Evolutionary conservation across 1,140 invertebrate species (phyloP).

Genomic region (Plectrocnemia conspersa): DNA sequence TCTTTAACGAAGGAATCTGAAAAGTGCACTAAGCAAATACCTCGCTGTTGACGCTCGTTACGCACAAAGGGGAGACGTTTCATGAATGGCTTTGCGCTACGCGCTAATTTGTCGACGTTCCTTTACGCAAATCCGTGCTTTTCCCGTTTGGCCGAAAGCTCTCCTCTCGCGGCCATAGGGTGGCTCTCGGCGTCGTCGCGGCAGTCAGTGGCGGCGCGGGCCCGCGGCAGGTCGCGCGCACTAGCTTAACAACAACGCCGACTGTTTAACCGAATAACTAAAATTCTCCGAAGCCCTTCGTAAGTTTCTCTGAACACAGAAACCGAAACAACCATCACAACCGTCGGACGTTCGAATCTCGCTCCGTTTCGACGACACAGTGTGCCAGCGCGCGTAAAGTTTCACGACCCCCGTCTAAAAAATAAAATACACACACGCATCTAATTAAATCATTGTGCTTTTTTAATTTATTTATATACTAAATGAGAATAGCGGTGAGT

Average conservation of each 20-base stretch:
- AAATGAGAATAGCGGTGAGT: conserved; percentile 22
- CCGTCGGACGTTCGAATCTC: neutral
- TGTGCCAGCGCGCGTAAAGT: conserved; percentile 4
- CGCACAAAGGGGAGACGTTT: too few relatives aligned
- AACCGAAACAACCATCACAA: neutral
- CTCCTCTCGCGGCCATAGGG: neutral
- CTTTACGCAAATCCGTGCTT: too few relatives aligned
- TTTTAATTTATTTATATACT: too few relatives aligned
- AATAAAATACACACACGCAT: neutral
- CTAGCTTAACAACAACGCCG: conserved; percentile 12
- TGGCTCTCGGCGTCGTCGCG: conserved; percentile 4
- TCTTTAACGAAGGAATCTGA: too few relatives aligned
- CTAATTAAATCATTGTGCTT: conserved; percentile 7
- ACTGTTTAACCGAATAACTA: conserved; percentile 15
- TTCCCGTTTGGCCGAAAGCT: too few relatives aligned
- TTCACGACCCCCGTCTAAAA: neutral
- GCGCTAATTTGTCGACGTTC: too few relatives aligned
- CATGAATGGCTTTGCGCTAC: too few relatives aligned
- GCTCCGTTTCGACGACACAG: neutral
- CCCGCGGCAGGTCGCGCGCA: conserved; percentile 20
- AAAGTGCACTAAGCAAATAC: too few relatives aligned
- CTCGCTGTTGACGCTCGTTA: too few relatives aligned
- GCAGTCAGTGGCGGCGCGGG: conserved; percentile 20
- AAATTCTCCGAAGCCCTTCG: conserved; percentile 1
- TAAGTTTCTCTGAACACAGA: neutral